phyloP scores from a whole-genome alignment of 2,797 vertebrate species.

The Channa striata region DNA sequence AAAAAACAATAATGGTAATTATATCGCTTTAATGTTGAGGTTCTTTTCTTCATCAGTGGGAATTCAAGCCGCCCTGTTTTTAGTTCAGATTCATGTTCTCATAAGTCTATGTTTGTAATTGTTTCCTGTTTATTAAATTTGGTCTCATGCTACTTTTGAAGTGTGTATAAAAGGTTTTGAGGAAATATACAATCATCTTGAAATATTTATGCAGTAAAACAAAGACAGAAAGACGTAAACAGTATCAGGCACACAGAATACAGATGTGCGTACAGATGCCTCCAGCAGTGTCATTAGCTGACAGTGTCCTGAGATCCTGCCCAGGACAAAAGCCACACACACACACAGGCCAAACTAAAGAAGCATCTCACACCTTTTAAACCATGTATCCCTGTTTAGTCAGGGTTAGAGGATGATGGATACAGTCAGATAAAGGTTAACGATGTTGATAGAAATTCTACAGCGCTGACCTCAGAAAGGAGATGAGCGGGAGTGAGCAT shows the following conservation, averaged over 20 bases:
- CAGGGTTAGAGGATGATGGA: slow-evolving; percentile 28
- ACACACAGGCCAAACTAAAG: slow-evolving; percentile 51
- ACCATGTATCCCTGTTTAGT: slow-evolving; percentile 41
- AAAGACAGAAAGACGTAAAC: slow-evolving; percentile 36
- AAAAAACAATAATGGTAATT: neutral
- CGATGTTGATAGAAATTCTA: slow-evolving; percentile 67
- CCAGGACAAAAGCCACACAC: slow-evolving; percentile 20
- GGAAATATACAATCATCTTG: slow-evolving; percentile 24
- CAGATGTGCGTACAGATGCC: slow-evolving; percentile 15
- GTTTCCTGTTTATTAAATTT: slow-evolving; percentile 33
- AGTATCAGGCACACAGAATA: slow-evolving; percentile 21
- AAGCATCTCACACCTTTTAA: slow-evolving; percentile 64
- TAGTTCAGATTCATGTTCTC: slow-evolving; percentile 6
- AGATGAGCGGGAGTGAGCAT: slow-evolving; percentile 58
- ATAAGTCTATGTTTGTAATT: neutral
- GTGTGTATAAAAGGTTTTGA: slow-evolving; percentile 17
- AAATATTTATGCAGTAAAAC: slow-evolving; percentile 52
- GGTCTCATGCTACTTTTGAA: slow-evolving; percentile 8
- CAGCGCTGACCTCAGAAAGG: slow-evolving; percentile 45
- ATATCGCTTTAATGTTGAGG: neutral
- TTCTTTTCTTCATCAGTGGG: slow-evolving; percentile 2
- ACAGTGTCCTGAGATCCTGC: slow-evolving; percentile 15
- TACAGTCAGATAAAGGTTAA: slow-evolving; percentile 63
- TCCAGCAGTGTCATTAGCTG: slow-evolving; percentile 39
- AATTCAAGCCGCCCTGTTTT: neutral